phyloP scores from a whole-genome alignment of 2,888 invertebrate species.

The Hirtodrosophila confusa region DNA sequence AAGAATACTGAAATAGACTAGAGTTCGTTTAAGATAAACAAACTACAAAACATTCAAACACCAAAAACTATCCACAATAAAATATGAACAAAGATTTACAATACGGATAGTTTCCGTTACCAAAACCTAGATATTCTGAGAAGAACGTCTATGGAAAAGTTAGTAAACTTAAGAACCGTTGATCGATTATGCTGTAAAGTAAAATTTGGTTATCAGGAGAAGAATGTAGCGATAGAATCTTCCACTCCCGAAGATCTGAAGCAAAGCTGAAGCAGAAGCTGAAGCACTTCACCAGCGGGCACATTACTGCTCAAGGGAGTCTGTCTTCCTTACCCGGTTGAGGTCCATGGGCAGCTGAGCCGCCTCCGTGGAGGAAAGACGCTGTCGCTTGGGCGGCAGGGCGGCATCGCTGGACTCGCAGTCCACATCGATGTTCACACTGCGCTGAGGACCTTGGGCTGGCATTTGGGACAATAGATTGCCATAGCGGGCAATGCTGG shows the following conservation, averaged over 20 bases:
- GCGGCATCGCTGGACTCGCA: slow-evolving; percentile 79
- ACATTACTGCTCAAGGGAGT: slow-evolving; percentile 57
- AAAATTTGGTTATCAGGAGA: slow-evolving; percentile 48
- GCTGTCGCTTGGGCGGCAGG: slow-evolving; percentile 82
- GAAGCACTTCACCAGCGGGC: slow-evolving; percentile 69
- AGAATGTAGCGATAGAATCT: slow-evolving; percentile 12
- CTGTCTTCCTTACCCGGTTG: slow-evolving; percentile 82
- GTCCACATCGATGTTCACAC: slow-evolving; percentile 58
- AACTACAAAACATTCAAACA: slow-evolving; percentile 6
- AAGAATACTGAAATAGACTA: slow-evolving; percentile 36
- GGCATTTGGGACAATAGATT: slow-evolving; percentile 77
- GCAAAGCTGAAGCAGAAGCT: slow-evolving; percentile 63
- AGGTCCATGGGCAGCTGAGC: slow-evolving; percentile 85
- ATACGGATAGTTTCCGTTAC: too few relatives aligned
- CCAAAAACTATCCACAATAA: not conserved
- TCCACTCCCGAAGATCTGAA: slow-evolving; percentile 30
- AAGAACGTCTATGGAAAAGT: slow-evolving; percentile 42
- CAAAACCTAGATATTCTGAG: slow-evolving; percentile 41
- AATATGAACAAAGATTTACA: not conserved
- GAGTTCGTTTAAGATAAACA: slow-evolving; percentile 2
- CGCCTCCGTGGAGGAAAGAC: slow-evolving; percentile 85
- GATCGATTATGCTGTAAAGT: slow-evolving; percentile 70
- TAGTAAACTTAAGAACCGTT: slow-evolving; percentile 20
- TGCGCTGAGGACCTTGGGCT: slow-evolving; percentile 49
- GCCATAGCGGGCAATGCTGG: slow-evolving; percentile 84